Evolutionary conservation across 2,113 vertebrate genomes (phyloP).

Genomic region (Nothocercus nigrocapillus): DNA sequence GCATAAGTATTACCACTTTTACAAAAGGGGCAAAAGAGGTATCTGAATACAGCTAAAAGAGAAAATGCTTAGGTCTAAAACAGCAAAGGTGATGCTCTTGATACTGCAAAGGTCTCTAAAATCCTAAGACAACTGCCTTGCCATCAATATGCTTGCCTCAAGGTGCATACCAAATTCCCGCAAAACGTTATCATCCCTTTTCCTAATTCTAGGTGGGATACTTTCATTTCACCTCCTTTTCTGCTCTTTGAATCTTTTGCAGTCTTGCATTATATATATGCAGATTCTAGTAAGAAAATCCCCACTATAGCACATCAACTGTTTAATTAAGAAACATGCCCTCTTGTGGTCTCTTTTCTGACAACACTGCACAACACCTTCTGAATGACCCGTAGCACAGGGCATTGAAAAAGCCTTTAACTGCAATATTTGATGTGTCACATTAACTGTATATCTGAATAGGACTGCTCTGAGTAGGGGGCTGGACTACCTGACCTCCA

Average conservation of each 20-base stretch:
- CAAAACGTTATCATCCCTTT: not conserved
- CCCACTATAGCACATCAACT: not conserved
- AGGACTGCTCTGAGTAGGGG: not conserved
- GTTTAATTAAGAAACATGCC: not conserved
- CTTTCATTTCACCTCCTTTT: not conserved
- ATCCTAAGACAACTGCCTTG: not conserved
- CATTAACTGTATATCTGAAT: not conserved
- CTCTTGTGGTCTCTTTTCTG: not conserved
- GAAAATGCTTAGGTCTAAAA: constrained; percentile 46
- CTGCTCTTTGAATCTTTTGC: not conserved
- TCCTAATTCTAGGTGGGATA: not conserved
- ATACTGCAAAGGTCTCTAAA: not conserved
- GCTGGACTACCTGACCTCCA: not conserved
- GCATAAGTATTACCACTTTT: not conserved
- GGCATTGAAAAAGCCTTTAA: not conserved
- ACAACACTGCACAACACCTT: not conserved
- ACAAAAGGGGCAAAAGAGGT: not conserved
- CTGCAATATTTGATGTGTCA: not conserved
- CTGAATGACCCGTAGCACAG: not conserved
- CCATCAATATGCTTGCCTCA: not conserved
- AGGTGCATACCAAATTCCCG: rapidly evolving
- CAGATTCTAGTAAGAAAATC: not conserved
- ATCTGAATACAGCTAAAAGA: constrained; percentile 24
- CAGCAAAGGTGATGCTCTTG: constrained; percentile 42
- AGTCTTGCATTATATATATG: not conserved